Base-by-base conservation (phyloP, 2,113 vertebrate genomes). In the Suncus etruscus region DNA sequence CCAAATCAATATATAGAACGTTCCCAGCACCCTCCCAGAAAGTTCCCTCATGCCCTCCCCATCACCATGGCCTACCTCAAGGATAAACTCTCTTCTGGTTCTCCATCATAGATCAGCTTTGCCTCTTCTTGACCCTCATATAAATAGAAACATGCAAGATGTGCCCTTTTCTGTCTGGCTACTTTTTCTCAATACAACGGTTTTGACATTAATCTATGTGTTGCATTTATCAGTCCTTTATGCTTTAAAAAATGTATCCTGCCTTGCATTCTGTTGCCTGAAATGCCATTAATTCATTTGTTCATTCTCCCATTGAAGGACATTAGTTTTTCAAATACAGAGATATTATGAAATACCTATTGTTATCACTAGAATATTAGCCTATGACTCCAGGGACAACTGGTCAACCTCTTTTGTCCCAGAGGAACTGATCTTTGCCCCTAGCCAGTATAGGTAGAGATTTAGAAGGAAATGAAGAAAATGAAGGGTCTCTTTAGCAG, bases 31-130 rank as follows among this genome's bases (percentile, higher is more conserved):
- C 66, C 39, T 39, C 39, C 50, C 24, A 25, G 54, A 29, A 16
- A 15, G 3, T 22, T 27, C 29, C 48, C 25, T 29, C 1, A 0
- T 0, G 6, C 1, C 58, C 25, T 14, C 27, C 39, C n/a, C 1
- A 22, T 24, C 14, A 11, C 45, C 0, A 0, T 12, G 39, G 16
- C 4, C 24, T 14, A 11, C 0, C 27, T 45, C 63, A 3, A n/a
- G n/a, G 25, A 48, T 1, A 11, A 48, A 22, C 20, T 58, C 63
- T 12, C 0, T 4, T 16, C 47, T 18, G 29, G 29, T 20, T 86
- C 63, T 27, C 47, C 80, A 6, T 8, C 20, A 6, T 1, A 3
- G 32, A n/a, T 29, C 1, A 22, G 27, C 10, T 74, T 73, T 16
- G 31, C 39, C 51, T 63, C 29, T 15, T 82, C 61, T 29, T 22